A percentile compares a stretch with the other conserved stretches of the same genome.
These are phyloP conservation scores for Odontophorus gujanensis DNA, from an alignment of 2,113 vertebrate genomes.

Conservation along the genomic window DNA sequence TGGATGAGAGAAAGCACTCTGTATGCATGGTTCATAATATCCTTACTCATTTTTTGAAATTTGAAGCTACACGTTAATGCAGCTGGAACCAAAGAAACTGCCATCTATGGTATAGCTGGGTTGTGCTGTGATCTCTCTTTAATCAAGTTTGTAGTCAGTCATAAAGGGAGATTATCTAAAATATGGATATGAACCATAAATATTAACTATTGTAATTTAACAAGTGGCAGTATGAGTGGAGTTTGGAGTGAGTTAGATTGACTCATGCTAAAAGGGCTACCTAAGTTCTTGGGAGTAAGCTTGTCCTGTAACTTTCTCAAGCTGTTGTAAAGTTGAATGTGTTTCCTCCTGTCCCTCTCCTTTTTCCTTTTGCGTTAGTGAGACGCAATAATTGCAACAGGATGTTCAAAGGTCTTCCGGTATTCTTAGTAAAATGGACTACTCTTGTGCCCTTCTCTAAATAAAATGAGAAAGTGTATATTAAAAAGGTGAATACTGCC, in stretches of 20 bases:
- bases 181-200: background rate
- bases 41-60: background rate
- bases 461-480: background rate
- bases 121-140: background rate
- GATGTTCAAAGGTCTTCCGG: background rate
- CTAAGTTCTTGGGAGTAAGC: constrained; percentile 42
- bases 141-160: background rate
- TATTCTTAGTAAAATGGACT: background rate
- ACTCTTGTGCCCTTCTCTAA: background rate
- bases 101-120: background rate
- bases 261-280: background rate
- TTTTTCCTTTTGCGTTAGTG: background rate
- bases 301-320: background rate
- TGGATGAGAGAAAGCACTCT: background rate
- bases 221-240: background rate
- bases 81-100: background rate
- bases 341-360: background rate
- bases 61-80: background rate
- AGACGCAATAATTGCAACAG: background rate
- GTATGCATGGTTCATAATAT: background rate
- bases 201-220: background rate
- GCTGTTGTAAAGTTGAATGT: background rate
- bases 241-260: background rate
- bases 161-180: background rate
- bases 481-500: fast-evolving